phyloP scores from a whole-genome alignment of 2,113 vertebrate genomes.

The Petrocephalus zakoni region DNA sequence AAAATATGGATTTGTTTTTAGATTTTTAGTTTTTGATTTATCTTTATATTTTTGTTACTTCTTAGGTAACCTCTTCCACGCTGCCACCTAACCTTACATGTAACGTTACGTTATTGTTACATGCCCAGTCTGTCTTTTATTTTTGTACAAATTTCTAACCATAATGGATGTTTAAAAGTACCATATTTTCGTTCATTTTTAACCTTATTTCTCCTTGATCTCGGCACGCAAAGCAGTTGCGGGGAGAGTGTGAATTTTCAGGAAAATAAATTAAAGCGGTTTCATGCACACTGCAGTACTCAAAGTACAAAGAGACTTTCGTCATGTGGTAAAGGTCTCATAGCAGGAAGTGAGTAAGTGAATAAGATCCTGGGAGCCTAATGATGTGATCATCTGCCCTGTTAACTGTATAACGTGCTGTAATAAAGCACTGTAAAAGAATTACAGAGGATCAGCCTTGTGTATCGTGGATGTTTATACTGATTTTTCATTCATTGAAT shows the following conservation, averaged over 20 bases:
- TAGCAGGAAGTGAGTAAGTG: conserved; percentile 22
- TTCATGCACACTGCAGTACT: conserved; percentile 35
- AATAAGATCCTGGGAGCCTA: background rate
- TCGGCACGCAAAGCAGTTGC: background rate
- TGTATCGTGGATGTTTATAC: background rate
- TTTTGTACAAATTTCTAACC: background rate
- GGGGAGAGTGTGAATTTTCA: background rate
- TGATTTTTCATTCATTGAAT: background rate
- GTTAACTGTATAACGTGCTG: background rate
- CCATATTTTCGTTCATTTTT: background rate
- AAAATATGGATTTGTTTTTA: background rate
- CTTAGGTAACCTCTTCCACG: background rate
- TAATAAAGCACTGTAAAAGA: background rate
- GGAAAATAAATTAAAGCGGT: background rate
- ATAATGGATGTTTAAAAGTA: background rate
- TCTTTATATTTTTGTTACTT: background rate
- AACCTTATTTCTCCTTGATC: background rate
- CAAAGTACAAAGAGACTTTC: conserved; percentile 29
- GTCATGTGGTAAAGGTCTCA: conserved; percentile 24
- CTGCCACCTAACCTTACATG: background rate
- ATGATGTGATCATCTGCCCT: background rate
- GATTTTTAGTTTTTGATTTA: background rate
- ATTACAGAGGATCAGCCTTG: background rate
- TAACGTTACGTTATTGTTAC: background rate
- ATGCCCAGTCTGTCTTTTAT: background rate